Evolutionary conservation across 2,888 invertebrate species (phyloP).

Genomic region (Polylopha cassiicola): DNA sequence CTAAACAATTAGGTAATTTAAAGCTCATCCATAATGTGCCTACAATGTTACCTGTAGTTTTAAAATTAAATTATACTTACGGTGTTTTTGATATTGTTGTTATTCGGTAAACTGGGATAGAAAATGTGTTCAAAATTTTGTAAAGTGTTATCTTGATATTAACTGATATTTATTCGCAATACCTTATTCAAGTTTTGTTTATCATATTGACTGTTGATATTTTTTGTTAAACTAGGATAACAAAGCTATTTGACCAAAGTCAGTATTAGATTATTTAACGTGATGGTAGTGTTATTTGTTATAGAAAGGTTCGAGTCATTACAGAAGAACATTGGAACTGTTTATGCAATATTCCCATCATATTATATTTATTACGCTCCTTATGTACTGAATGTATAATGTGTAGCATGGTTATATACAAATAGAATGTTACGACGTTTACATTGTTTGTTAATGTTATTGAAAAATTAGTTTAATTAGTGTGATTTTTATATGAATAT

Average conservation of each 20-base stretch:
- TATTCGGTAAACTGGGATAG: constrained; percentile 54
- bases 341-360: constrained; percentile 65
- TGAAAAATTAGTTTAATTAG: constrained; percentile 67
- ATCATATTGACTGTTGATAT: constrained; percentile 74
- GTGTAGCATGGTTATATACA: constrained; percentile 43
- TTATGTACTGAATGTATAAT: constrained; percentile 58
- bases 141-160: constrained; percentile 61
- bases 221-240: constrained; percentile 74
- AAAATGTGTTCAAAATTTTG: constrained; percentile 71
- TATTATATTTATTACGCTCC: constrained; percentile 56
- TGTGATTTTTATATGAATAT: constrained; percentile 78
- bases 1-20: constrained; percentile 44
- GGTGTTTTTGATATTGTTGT: constrained; percentile 52
- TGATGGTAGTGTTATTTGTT: constrained; percentile 64
- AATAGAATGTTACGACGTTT: constrained; percentile 56
- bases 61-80: constrained; percentile 51
- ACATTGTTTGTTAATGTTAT: constrained; percentile 76
- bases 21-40: constrained; percentile 73
- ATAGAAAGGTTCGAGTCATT: constrained; percentile 59
- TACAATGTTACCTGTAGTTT: constrained; percentile 75
- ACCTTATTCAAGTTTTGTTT: constrained; percentile 62
- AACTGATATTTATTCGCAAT: constrained; percentile 71
- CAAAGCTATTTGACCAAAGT: constrained; percentile 78
- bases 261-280: constrained; percentile 73
- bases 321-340: constrained; percentile 50